A percentile compares a stretch with the other conserved stretches of the same genome.
phyloP scores from a whole-genome alignment of 2,888 invertebrate genomes.

The Macrophya annulata region DNA sequence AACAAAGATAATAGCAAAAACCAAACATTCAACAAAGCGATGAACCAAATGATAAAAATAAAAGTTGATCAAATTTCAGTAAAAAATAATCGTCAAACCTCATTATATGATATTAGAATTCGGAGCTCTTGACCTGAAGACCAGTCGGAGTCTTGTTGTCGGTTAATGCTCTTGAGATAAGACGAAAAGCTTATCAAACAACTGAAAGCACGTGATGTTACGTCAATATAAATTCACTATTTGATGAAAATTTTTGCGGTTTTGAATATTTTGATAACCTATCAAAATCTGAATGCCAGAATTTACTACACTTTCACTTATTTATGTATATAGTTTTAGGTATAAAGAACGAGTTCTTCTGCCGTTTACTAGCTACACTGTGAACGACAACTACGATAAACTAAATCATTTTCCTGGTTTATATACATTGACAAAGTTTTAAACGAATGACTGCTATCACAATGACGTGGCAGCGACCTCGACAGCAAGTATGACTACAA shows the following conservation, averaged over 20 bases:
- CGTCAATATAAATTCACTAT: background rate
- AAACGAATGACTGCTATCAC: constrained; percentile 5
- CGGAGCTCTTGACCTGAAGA: background rate
- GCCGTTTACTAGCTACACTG: background rate
- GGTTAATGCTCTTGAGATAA: background rate
- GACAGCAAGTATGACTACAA: too few relatives aligned
- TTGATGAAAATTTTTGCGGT: background rate
- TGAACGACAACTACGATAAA: background rate
- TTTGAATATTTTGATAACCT: background rate
- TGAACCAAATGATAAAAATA: background rate
- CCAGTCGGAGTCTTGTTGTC: background rate
- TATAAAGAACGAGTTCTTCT: background rate
- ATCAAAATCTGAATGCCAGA: background rate
- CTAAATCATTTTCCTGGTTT: background rate
- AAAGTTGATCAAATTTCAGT: background rate
- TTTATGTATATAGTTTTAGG: background rate
- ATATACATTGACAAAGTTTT: background rate
- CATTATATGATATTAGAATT: background rate
- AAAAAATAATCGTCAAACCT: background rate
- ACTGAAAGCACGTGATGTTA: background rate
- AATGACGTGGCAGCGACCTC: background rate
- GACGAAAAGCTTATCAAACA: background rate
- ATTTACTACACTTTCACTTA: background rate
- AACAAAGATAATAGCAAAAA: background rate
- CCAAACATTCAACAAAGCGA: background rate